Evolutionary conservation across 2,797 vertebrate genomes (phyloP), one percentile per base, ranked within the genome.

Genomic region (Gymnoscopelus microlampas): DNA sequence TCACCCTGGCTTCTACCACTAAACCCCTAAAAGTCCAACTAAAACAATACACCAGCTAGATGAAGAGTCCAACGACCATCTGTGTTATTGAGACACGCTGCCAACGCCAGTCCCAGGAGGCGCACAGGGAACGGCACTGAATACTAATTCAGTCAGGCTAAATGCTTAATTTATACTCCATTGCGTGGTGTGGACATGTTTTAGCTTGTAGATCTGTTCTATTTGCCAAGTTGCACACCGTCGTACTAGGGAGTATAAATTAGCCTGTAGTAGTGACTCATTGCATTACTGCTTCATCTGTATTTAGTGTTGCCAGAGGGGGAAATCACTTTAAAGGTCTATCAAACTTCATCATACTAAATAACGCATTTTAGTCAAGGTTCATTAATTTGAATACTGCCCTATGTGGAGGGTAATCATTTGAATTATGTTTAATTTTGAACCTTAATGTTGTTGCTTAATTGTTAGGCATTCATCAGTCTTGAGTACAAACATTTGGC

Each of bases 91-190:
- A 23, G 50, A 78, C 75, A 59, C 11, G 49, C 72, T 88, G 87
- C 84, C 88, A 82, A 80, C 65, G 69, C 75, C 60, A 2, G 49
- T 80, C 80, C 78, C 82, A 2, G 53, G 79, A 76, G 86, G 64
- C 26, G 0, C 9, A 19, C 2, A 13, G 64, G 66, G 66, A 80
- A 78, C 71, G 74, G 80, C 68, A 49, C 71, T 26, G 55, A 73
- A 78, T 71, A 78, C 65, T 77, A 87, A 87, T 89, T 15, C 79
- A 88, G 87, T 87, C 77, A 77, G 75, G 80, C 80, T 80, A 63
- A 66, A 59, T 50, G 72, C 69, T 56, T 74, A 77, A 15, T 44
- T 44, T 44, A 44, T 44, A 7, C 39, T 44, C 39, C 39, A 44
- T 44, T 10, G 39, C 39, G 39, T 44, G 39, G 7, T 10, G 39